phyloP scores from a whole-genome alignment of 2,797 vertebrate species.

The Sphenopsis melanotis region DNA sequence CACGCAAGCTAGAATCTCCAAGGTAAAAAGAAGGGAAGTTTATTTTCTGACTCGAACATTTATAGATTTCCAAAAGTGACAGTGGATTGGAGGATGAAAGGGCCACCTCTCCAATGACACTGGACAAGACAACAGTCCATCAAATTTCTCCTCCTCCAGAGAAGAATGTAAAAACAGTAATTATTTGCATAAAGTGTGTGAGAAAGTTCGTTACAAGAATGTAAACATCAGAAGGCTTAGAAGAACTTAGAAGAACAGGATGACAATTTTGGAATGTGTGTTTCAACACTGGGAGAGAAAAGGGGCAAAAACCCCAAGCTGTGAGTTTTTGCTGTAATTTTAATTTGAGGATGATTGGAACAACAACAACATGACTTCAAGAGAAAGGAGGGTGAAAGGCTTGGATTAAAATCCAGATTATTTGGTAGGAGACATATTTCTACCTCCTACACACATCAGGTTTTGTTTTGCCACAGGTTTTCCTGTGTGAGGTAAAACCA shows the following conservation, averaged over 20 bases:
- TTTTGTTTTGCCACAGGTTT: neutral
- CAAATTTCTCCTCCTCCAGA: neutral
- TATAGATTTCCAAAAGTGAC: neutral
- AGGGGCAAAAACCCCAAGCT: neutral
- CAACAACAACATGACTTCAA: neutral
- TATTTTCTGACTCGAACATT: neutral
- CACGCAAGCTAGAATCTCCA: rapidly evolving
- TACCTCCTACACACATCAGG: neutral
- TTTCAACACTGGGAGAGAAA: neutral
- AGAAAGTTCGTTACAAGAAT: neutral
- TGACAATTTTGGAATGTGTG: rapidly evolving
- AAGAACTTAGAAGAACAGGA: neutral
- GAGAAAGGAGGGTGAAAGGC: neutral
- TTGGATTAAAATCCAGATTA: neutral
- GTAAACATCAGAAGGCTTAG: neutral
- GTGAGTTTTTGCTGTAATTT: neutral
- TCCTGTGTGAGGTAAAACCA: neutral
- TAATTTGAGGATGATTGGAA: neutral
- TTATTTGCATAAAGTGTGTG: neutral
- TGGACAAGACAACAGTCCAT: neutral
- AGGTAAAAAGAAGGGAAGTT: neutral
- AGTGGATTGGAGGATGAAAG: neutral
- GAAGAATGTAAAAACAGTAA: neutral
- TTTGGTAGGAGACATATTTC: neutral
- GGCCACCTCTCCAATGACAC: neutral